Base-by-base conservation (phyloP, 2,797 vertebrate genomes). In the Syngnathus acus region DNA sequence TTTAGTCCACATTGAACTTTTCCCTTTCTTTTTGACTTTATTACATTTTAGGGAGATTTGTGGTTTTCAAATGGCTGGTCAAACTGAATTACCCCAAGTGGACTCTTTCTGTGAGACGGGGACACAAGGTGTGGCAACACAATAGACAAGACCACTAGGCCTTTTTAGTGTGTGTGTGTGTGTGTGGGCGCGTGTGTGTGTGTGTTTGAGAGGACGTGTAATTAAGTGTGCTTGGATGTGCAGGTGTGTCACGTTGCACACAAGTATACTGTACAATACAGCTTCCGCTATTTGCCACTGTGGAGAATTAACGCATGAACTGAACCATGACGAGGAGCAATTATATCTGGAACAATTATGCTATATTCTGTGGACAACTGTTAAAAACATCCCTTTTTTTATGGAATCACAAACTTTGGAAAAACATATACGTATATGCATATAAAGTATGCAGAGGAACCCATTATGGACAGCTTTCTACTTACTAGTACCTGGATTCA, bases 311-410 rank as follows among this genome's bases (percentile, higher is more conserved):
- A 84, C 80, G 89, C 90, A 92, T 92, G 90, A 90, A 89, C 84
- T 82, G 85, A 89, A 82, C 76, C 77, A 76, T 89, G 84, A 89
- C 80, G 82, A 86, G 87, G 87, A 91, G 82, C 89, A 87, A 89
- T 84, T 88, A 89, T 89, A 90, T 90, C 83, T 85, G 81, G 90
- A 89, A 89, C 85, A 88, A 79, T 81, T 85, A 85, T 66, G 72
- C 84, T 91, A 89, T 90, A 90, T 84, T 89, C 86, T 88, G 85
- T 90, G 88, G 90, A 92, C 84, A 84, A 85, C 86, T 89, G 85
- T 88, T 85, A 84, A 81, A 85, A 78, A 85, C 65, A 57, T 16
- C 23, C 6, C 37, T 51, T 80, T 84, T 87, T 89, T 79, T 83
- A 82, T 72, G 79, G 75, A 86, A 79, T 82, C 77, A 74, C 85